Conservation (phyloP, 2,797 vertebrate species). For the Lagodon rhomboides region DNA sequence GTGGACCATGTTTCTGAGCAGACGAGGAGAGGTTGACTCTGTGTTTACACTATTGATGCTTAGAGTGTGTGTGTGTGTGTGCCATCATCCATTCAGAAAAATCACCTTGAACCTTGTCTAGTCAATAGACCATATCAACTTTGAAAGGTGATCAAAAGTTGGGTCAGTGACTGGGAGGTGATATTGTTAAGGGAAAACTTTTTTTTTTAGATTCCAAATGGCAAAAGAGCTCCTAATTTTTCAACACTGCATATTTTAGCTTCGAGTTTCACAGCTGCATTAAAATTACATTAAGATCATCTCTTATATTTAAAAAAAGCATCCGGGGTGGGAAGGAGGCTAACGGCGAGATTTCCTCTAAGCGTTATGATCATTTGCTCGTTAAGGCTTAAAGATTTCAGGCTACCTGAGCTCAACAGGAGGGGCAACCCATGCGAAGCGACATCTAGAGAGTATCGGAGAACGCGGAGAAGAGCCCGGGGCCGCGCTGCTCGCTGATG, state of each 20-base stretch:
- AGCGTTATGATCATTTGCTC: conserved; percentile 20
- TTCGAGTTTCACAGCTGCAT: not conserved
- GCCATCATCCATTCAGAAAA: too few relatives aligned
- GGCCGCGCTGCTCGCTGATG: conserved; percentile 61
- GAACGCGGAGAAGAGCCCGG: conserved; percentile 41
- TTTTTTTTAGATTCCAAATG: not conserved
- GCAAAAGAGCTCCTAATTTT: not conserved
- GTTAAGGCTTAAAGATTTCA: conserved; percentile 22
- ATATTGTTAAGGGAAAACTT: not conserved
- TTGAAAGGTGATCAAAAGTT: not conserved
- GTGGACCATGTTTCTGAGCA: too few relatives aligned
- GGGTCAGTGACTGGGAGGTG: not conserved
- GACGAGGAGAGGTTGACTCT: too few relatives aligned
- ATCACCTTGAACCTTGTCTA: too few relatives aligned
- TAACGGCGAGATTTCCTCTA: conserved; percentile 5
- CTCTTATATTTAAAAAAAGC: not conserved
- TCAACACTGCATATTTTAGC: not conserved
- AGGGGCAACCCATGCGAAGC: conserved; percentile 44
- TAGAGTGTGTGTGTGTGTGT: too few relatives aligned
- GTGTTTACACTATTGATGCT: too few relatives aligned
- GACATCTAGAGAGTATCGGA: conserved; percentile 28
- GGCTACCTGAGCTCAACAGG: conserved; percentile 18
- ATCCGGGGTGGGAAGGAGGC: too few relatives aligned
- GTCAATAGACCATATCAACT: too few relatives aligned
- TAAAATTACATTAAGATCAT: not conserved